Conservation (phyloP, 2,113 vertebrate species). For the Pedetes capensis region DNA sequence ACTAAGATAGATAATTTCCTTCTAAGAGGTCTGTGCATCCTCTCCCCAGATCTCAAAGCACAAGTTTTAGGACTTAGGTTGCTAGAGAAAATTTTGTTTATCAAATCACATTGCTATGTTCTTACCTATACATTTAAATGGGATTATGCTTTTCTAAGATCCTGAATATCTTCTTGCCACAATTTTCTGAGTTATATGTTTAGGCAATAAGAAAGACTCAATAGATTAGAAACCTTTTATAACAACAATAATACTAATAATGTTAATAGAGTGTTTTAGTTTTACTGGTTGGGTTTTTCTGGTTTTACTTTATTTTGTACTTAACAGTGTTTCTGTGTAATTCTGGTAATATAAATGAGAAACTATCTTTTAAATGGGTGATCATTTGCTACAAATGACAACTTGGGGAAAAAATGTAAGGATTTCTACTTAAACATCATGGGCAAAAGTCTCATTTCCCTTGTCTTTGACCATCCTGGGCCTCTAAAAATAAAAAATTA, state of each 20-base stretch:
- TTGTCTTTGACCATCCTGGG: background rate
- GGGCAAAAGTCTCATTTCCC: background rate
- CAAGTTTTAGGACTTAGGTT: background rate
- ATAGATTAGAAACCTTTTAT: background rate
- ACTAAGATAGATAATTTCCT: background rate
- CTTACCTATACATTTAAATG: no score
- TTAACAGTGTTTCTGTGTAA: background rate
- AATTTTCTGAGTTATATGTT: background rate
- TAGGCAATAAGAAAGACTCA: background rate
- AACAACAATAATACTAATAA: background rate
- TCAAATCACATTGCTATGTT: background rate
- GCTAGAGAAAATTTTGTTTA: background rate
- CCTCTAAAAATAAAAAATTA: slow-evolving; percentile 9
- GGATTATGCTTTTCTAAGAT: background rate
- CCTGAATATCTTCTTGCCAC: background rate
- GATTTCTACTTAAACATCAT: background rate
- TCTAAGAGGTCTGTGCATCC: background rate
- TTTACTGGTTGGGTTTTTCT: background rate
- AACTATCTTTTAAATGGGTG: background rate
- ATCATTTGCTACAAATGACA: background rate
- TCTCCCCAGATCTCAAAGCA: background rate
- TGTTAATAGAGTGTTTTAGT: background rate
- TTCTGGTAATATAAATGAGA: background rate
- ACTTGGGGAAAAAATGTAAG: background rate
- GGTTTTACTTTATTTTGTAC: background rate